Base-by-base conservation (phyloP, 1,140 invertebrate genomes). In the Choristoneura fumiferana region DNA sequence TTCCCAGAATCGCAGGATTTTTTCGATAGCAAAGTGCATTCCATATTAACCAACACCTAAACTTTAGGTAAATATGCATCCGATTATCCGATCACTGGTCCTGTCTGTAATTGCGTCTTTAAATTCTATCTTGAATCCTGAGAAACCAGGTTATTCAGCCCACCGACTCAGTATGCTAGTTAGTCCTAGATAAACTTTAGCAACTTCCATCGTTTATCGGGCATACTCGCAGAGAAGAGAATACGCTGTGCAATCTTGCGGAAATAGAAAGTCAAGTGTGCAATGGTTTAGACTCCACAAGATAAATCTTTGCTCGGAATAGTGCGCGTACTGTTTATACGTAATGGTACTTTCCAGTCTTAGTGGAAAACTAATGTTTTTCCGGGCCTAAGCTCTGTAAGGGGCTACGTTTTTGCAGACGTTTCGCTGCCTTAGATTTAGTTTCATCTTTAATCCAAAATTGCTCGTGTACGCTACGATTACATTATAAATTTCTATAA, bases 241-340 rank as follows among this genome's bases (percentile, higher is more conserved):
- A 80, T 72, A 71, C 64, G 60, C 43, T 38, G 55, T 55, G 61
- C 69, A 69, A 76, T 74, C 60, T 62, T 62, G 56, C 57, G 69
- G 71, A 78, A 76, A 81, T 78, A 76, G 74, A 81, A 74, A 84
- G 77, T 72, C 73, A 81, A 80, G 74, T 78, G 63, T 58, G 67
- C 64, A 73, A 69, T 65, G 60, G 68, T 66, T 66, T 67, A 73
- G 63, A 58, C 61, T 54, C 57, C 36, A 10, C 43, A 55, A 38
- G 60, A 67, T 63, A 63, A 69, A 73, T 67, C 49, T 37, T 36
- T 54, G 18, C 43, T 49, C 3, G 43, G 43, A 49, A 14, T 4
- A 15, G 43, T 49, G 17, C 17, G 22, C 18, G 43, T 49, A 49
- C 43, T 49, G 22, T 49, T 33, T 33, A 49, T 13, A 49, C 12